Percentiles rank a stretch among this genome's conserved stretches.
These are phyloP conservation scores for Propithecus deckenii DNA, from an alignment of 2,797 vertebrate genomes.

Conservation along the genomic window DNA sequence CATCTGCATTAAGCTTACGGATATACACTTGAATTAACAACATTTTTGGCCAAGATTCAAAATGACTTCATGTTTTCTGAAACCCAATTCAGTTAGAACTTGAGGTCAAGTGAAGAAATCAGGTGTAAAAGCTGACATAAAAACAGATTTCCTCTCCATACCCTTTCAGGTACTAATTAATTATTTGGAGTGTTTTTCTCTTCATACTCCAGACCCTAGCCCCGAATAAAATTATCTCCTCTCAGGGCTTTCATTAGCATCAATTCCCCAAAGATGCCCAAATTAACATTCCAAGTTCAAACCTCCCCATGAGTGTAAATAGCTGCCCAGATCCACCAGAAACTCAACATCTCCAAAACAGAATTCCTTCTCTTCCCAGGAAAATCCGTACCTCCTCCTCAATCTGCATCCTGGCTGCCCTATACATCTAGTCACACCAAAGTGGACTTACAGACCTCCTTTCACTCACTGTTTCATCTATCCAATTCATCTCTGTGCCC, in stretches of 20 bases:
- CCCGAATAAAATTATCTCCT: background rate
- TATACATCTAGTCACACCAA: fast-evolving
- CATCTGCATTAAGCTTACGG: constrained; percentile 76
- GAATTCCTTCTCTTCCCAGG: background rate
- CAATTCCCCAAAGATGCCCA: background rate
- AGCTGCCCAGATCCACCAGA: background rate
- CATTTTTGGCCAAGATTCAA: constrained; percentile 77
- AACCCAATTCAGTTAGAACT: background rate
- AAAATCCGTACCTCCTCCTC: background rate
- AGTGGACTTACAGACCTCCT: fast-evolving
- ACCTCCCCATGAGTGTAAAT: background rate
- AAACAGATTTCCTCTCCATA: constrained; percentile 9
- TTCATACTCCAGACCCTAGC: background rate
- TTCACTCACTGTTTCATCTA: background rate
- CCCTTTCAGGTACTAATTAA: constrained; percentile 15
- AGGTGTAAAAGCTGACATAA: constrained; percentile 3
- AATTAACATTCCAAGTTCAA: background rate
- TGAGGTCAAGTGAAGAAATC: constrained; percentile 23
- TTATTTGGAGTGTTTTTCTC: background rate
- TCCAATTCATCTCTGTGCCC: background rate
- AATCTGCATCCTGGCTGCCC: background rate
- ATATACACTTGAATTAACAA: constrained; percentile 74
- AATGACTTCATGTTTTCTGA: constrained; percentile 74
- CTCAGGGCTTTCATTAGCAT: background rate
- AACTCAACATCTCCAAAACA: background rate